phyloP scores from a whole-genome alignment of 2,113 vertebrate genomes.

The Procapra przewalskii region DNA sequence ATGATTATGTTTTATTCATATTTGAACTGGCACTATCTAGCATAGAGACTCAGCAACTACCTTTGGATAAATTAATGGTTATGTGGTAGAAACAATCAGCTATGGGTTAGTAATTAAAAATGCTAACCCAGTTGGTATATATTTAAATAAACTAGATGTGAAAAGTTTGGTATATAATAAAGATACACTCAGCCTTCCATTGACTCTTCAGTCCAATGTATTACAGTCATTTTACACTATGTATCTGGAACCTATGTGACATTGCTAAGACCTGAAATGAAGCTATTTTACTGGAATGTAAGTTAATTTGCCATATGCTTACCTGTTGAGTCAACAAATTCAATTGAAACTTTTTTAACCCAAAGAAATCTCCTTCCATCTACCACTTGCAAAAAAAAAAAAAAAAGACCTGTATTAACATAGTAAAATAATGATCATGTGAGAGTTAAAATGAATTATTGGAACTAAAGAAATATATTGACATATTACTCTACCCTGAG shows the following conservation, averaged over 20 bases:
- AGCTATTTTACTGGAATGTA: slow-evolving; percentile 61
- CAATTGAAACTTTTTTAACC: slow-evolving; percentile 7
- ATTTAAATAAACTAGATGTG: not conserved
- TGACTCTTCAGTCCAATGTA: not conserved
- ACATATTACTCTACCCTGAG: not conserved
- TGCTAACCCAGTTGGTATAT: not conserved
- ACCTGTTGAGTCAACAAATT: slow-evolving; percentile 32
- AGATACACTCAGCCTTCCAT: not conserved
- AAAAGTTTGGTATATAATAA: not conserved
- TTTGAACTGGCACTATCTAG: not conserved
- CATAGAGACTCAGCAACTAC: not conserved
- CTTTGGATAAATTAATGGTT: not conserved
- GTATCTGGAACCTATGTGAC: slow-evolving; percentile 42
- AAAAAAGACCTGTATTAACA: not conserved
- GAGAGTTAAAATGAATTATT: slow-evolving; percentile 21
- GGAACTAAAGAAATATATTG: not conserved
- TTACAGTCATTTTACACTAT: slow-evolving; percentile 45
- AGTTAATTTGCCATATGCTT: slow-evolving; percentile 54
- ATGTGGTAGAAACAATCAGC: not conserved
- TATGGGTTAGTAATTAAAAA: not conserved
- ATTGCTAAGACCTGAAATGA: slow-evolving; percentile 31
- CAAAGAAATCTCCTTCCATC: not conserved
- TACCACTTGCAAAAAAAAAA: slow-evolving; percentile 33
- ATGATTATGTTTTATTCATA: not conserved
- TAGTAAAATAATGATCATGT: not conserved